Evolutionary conservation across 1,140 invertebrate genomes (phyloP), one percentile per base, ranked within the genome.

Genomic region (Vanessa atalanta): DNA sequence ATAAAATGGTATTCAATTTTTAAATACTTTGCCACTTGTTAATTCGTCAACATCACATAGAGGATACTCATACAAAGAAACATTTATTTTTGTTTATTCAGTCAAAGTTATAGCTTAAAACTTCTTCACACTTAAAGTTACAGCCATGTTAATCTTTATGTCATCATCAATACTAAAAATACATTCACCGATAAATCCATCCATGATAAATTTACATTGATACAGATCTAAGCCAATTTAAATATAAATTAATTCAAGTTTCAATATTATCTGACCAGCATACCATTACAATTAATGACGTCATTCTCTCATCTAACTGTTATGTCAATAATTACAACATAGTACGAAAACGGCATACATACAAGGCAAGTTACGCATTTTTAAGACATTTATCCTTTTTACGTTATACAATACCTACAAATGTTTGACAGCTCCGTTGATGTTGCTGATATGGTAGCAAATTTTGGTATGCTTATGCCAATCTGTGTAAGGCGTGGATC

Each of bases 271-370:
- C 47, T 68, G 51, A 68, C 66, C 48, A 13, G 31, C 20, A 47
- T 69, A 57, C 16, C 43, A 69, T 57, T 26, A 14, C 12, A 14
- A 60, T 7, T 31, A 51, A 53, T 7, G 26, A 60, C 53, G 66
- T 69, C 66, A 60, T 68, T 37, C 20, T 69, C 66, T 43, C 13
- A 47, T 69, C n/a, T 69, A 31, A 37, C 66, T n/a, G 53, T 61
- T 61, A 60, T 55, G 53, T 31, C 50, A 67, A 67, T 65, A 67
- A 55, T 67, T 67, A 67, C 53, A 50, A 53, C 65, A 67, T 67
- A 55, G 37, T 60, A 60, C 55, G 37, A 57, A 69, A 57, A 69
- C 55, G 66, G 53, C n/a, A 69, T 50, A 31, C 20, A 53, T 53
- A 43, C 23, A 23, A 66, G 65, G 50, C 16, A 55, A 55, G 53